These are phyloP conservation scores for Macaria liturata DNA, from an alignment of 2,888 invertebrate species.

Conservation along the genomic window DNA sequence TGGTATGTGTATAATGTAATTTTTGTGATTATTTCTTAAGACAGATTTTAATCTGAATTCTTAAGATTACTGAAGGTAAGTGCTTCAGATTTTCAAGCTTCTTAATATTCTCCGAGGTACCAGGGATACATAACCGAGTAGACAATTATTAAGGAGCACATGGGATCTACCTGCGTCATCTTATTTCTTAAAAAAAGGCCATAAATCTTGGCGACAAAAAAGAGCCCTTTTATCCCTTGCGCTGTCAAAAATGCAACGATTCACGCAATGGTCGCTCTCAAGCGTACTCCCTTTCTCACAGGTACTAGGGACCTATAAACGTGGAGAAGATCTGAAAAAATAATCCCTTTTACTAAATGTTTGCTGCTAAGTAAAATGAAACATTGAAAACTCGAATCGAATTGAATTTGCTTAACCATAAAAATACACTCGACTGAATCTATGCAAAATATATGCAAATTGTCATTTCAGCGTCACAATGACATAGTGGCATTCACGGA, in stretches of 20 bases:
- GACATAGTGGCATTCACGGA: constrained; percentile 13
- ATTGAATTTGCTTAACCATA: background rate
- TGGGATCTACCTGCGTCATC: constrained; percentile 24
- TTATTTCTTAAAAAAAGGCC: constrained; percentile 16
- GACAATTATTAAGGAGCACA: constrained; percentile 2
- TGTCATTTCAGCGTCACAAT: constrained; percentile 14
- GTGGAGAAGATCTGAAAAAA: constrained; percentile 4
- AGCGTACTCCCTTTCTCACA: constrained; percentile 27
- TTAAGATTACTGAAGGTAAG: too few species aligned
- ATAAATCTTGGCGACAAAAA: constrained; percentile 24
- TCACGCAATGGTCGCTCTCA: constrained; percentile 3
- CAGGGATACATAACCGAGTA: constrained; percentile 32
- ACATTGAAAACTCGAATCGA: background rate
- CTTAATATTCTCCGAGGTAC: constrained; percentile 36
- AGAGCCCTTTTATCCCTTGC: constrained; percentile 2
- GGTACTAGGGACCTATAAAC: constrained; percentile 30
- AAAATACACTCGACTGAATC: background rate
- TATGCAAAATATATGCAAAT: constrained; percentile 3
- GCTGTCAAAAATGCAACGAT: constrained; percentile 14
- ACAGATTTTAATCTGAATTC: too few species aligned
- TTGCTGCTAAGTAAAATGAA: background rate
- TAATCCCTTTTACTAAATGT: background rate
- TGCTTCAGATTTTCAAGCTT: background rate
- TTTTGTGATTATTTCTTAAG: too few species aligned
- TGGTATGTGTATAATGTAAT: too few species aligned